These are phyloP conservation scores for Diplosoma virens DNA, from an alignment of 23 tunicate genomes.

Conservation along the genomic window DNA sequence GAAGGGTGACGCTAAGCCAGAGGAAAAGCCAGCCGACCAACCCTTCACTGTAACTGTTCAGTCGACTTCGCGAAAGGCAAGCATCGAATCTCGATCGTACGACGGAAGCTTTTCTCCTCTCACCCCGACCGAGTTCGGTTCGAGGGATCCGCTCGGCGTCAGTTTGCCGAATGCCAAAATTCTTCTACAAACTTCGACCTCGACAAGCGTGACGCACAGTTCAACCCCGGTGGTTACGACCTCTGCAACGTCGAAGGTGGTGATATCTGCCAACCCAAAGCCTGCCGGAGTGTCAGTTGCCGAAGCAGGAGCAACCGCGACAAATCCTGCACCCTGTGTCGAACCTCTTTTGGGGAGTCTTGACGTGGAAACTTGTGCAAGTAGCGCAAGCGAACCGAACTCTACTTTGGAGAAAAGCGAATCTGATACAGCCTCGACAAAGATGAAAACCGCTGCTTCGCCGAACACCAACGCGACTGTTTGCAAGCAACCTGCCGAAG, in stretches of 20 bases:
- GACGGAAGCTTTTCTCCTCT: constrained; percentile 75
- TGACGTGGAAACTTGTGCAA: too few relatives aligned
- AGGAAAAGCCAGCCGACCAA: background rate
- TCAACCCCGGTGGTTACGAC: background rate
- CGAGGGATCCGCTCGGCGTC: constrained; percentile 19
- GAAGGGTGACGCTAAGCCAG: background rate
- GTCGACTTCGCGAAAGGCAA: background rate
- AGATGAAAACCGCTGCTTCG: background rate
- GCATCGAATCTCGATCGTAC: background rate
- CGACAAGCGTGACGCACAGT: background rate
- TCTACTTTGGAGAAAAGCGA: constrained; percentile 13
- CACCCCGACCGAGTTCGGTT: constrained; percentile 58
- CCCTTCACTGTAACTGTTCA: too few relatives aligned
- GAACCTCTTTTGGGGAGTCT: too few relatives aligned
- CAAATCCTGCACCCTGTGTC: background rate
- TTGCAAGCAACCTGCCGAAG: too few relatives aligned
- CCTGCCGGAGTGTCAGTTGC: too few relatives aligned
- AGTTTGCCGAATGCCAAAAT: background rate
- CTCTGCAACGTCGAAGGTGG: background rate
- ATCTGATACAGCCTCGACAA: too few relatives aligned
- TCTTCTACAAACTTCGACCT: constrained; percentile 1
- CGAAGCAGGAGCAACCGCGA: background rate
- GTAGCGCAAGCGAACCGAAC: background rate
- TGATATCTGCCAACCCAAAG: background rate
- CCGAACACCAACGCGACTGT: too few relatives aligned